Percentiles rank a stretch among this genome's conserved stretches.
Evolutionary conservation across 37 sponge, comb jelly and placozoan species (phyloP).

Genomic region (Beroe ovata): DNA sequence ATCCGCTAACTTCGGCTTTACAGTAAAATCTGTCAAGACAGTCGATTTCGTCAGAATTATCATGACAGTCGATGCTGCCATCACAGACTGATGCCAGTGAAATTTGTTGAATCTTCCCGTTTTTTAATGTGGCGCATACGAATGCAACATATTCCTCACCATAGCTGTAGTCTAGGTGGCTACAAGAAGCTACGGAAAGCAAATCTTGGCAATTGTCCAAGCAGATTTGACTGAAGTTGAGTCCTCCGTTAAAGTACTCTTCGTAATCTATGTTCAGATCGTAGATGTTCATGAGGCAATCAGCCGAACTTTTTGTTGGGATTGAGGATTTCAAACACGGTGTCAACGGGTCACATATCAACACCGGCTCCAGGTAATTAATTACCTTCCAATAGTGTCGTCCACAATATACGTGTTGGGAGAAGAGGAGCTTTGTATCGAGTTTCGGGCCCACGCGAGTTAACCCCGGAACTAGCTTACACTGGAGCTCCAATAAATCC

Average conservation of each 20-base stretch:
- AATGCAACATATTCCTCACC: background rate
- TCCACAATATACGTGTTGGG: no score
- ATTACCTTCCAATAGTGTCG: no score
- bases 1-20: background rate
- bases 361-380: no score
- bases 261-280: background rate
- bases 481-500: background rate
- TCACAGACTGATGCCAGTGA: background rate
- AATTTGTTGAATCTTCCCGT: background rate
- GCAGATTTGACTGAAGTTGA: background rate
- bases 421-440: no score
- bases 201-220: background rate
- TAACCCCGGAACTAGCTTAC: background rate
- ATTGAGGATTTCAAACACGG: no score
- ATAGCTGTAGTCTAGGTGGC: background rate
- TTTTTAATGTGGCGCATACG: background rate
- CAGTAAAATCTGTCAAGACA: constrained; percentile 43
- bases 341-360: no score
- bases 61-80: background rate
- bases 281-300: background rate
- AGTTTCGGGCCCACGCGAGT: background rate
- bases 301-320: no score
- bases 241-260: background rate
- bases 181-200: background rate
- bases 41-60: background rate